These are phyloP conservation scores for Hylomyscus alleni DNA, from an alignment of 2,797 vertebrate species.

Conservation along the genomic window DNA sequence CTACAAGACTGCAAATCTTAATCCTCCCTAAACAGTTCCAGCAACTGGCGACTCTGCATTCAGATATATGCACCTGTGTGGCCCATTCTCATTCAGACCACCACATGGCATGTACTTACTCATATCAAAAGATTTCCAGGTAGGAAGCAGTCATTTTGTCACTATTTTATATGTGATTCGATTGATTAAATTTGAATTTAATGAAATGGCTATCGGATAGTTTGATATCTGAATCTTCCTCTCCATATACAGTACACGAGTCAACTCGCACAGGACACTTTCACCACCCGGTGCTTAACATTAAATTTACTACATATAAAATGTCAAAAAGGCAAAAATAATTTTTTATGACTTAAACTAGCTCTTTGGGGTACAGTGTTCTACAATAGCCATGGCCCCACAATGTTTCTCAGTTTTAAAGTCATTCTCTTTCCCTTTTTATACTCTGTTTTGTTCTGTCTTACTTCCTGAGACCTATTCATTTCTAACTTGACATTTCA, in stretches of 20 bases:
- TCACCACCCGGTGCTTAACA: neutral
- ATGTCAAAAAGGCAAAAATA: conserved; percentile 9
- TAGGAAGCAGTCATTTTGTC: neutral
- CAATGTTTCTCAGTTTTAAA: conserved; percentile 27
- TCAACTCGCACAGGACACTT: neutral
- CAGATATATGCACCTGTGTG: neutral
- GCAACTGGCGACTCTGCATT: neutral
- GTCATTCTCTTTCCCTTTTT: neutral
- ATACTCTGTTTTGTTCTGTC: conserved; percentile 2
- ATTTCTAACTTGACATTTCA: conserved; percentile 36
- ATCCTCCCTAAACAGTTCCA: too few relatives aligned
- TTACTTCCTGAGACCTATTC: conserved; percentile 7
- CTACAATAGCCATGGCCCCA: neutral
- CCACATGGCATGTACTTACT: neutral
- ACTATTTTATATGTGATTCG: neutral
- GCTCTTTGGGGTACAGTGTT: neutral
- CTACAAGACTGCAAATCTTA: neutral
- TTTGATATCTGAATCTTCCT: neutral
- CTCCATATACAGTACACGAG: neutral
- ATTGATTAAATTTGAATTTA: conserved; percentile 30
- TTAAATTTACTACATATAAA: neutral
- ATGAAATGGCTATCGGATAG: neutral
- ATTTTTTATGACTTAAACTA: neutral
- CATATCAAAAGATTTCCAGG: neutral
- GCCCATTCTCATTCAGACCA: neutral